Conservation (phyloP, 37 sponge, comb jelly and placozoan species). For the Ephydatia muelleri region DNA sequence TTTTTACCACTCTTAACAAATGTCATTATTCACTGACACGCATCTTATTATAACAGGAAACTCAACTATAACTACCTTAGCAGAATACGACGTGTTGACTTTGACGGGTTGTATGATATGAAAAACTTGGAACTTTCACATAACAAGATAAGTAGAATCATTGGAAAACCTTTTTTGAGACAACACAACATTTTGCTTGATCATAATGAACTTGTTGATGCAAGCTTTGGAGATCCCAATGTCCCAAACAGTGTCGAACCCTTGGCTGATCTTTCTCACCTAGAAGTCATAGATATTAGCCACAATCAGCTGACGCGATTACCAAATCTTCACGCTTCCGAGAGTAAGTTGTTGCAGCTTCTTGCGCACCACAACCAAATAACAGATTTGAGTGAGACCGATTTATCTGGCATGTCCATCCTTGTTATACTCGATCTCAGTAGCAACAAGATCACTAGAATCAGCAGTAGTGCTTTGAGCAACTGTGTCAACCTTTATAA, state of each 20-base stretch:
- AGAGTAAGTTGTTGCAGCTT: neutral
- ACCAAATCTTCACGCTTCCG: neutral
- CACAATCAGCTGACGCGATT: neutral
- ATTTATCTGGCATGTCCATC: neutral
- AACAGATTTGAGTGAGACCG: neutral
- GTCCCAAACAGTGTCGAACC: too few species aligned
- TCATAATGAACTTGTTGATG: neutral
- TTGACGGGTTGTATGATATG: neutral
- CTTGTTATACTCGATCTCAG: slow-evolving; percentile 11
- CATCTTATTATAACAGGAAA: neutral
- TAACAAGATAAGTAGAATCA: neutral
- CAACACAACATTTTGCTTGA: neutral
- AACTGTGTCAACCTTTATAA: neutral
- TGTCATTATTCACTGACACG: too few species aligned
- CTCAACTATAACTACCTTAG: neutral
- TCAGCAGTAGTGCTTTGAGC: slow-evolving; percentile 25
- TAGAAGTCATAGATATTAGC: neutral
- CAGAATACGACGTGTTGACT: neutral
- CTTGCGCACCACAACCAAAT: slow-evolving; percentile 10
- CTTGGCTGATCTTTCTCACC: neutral
- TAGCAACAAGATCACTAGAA: slow-evolving; percentile 19
- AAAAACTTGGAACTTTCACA: neutral
- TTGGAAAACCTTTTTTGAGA: neutral
- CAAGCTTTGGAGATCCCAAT: too few species aligned
- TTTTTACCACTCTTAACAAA: too few species aligned